These are phyloP conservation scores for Paramisgurnus dabryanus DNA, from an alignment of 2,113 vertebrate genomes.

Conservation along the genomic window DNA sequence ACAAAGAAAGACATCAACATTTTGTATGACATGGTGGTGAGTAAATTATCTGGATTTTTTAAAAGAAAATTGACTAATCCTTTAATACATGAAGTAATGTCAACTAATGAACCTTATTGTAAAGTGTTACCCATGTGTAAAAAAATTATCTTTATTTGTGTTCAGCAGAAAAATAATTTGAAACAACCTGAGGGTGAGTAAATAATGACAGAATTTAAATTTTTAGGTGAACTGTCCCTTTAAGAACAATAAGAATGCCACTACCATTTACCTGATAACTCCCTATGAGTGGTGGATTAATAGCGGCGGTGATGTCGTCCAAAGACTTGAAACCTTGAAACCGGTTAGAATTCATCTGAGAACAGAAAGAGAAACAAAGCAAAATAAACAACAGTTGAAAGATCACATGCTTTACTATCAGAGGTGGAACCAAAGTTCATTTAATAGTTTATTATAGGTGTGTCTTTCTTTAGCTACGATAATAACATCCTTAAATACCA, in stretches of 20 bases:
- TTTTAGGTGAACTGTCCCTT: background rate
- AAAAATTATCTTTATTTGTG: too few relatives aligned
- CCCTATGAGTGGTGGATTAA: constrained; percentile 82
- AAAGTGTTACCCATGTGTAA: too few relatives aligned
- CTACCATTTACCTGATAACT: constrained; percentile 82
- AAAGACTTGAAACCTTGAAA: constrained; percentile 83
- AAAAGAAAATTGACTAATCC: too few relatives aligned
- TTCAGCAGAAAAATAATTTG: too few relatives aligned
- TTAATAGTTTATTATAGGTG: background rate
- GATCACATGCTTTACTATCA: constrained; percentile 35
- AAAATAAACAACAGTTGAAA: constrained; percentile 53
- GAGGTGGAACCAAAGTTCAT: constrained; percentile 32
- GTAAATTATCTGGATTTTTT: too few relatives aligned
- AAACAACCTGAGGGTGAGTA: too few relatives aligned
- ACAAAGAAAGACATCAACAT: too few relatives aligned
- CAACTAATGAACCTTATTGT: too few relatives aligned
- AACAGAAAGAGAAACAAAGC: constrained; percentile 57
- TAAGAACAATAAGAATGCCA: background rate
- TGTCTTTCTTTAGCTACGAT: constrained; percentile 8
- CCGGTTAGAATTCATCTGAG: constrained; percentile 79
- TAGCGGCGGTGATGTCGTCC: constrained; percentile 78
- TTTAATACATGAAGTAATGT: too few relatives aligned
- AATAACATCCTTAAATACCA: background rate
- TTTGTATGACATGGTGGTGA: too few relatives aligned
- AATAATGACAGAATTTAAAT: background rate